Evolutionary conservation across 2,888 invertebrate species (phyloP).

Genomic region (Julus scanicus): DNA sequence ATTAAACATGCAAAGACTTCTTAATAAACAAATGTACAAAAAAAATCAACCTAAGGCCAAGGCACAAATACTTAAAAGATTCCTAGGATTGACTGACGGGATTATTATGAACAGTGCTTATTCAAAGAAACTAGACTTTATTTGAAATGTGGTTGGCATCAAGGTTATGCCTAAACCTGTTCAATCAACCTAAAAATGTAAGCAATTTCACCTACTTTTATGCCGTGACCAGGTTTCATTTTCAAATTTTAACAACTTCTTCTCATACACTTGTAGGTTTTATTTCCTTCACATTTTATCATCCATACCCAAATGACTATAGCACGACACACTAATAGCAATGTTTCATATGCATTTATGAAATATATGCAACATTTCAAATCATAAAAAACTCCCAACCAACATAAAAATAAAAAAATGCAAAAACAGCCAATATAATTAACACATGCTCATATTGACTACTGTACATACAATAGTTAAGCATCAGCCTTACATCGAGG

Average conservation of each 20-base stretch:
- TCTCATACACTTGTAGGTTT: not conserved
- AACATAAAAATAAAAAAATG: slow-evolving; percentile 3
- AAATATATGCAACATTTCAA: not conserved
- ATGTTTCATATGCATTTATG: not conserved
- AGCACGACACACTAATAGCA: not conserved
- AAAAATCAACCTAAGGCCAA: not conserved
- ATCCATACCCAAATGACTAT: not conserved
- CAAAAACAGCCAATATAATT: slow-evolving; percentile 26
- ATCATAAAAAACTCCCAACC: not conserved
- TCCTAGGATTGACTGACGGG: not conserved
- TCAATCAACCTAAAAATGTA: not conserved
- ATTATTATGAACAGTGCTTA: not conserved
- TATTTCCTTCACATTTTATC: not conserved
- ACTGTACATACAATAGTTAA: slow-evolving; percentile 42
- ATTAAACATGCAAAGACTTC: not conserved
- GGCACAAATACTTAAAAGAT: slow-evolving; percentile 17
- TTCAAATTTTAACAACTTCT: not conserved
- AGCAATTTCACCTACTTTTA: not conserved
- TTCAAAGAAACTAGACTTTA: not conserved
- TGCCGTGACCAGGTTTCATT: not conserved
- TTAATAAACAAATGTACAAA: not conserved
- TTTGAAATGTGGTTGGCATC: not conserved
- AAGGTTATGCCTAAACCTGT: not conserved
- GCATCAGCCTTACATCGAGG: slow-evolving; percentile 50
- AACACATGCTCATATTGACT: slow-evolving; percentile 25